Evolutionary conservation across 2,113 vertebrate species (phyloP), one percentile per base, ranked within the genome.

Genomic region (Phasianus colchicus): DNA sequence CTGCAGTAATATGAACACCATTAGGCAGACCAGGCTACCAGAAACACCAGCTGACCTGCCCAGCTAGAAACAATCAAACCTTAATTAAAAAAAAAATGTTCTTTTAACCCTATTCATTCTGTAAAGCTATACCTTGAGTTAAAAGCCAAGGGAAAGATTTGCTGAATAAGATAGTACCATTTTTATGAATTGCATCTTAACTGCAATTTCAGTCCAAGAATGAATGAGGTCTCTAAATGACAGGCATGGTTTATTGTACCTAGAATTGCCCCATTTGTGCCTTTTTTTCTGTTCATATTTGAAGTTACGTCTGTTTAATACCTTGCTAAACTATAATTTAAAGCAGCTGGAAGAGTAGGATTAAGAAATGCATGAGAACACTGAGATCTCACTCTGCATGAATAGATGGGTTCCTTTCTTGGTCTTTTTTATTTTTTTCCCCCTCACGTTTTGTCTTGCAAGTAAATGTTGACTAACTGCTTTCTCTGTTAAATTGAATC

Each of bases 301-400:
- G 61, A 95, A 94, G 93, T 92, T 90, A 95, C 88, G 83, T 88
- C 93, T 94, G 69, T 75, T 95, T 95, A 96, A 96, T 93, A 93
- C 77, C 63, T 94, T 88, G 61, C 65, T 78, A 73, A 79, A 61
- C 91, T 70, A 72, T 88, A 94, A 92, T 94, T 96, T 91, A 94
- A 86, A 95, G 66, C 69, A 72, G 45, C 60, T 75, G 72, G 80
- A 93, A 52, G 82, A 92, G 30, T 17, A 92, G 72, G 52, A 91
- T 74, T 93, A 90, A 96, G 69, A 83, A 86, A 79, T 65, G 45
- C 11, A 25, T 38, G 40, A 86, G 93, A 93, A 92, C 83, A 69
- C 27, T 40, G 61, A 88, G 43, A 88, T 60, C 65, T 43, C 42
- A 43, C 42, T 92, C 61, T 79, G 45, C 34, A 58, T 66, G 63